These are phyloP conservation scores for Eonycteris spelaea DNA, from an alignment of 2,113 vertebrate species.

Conservation along the genomic window DNA sequence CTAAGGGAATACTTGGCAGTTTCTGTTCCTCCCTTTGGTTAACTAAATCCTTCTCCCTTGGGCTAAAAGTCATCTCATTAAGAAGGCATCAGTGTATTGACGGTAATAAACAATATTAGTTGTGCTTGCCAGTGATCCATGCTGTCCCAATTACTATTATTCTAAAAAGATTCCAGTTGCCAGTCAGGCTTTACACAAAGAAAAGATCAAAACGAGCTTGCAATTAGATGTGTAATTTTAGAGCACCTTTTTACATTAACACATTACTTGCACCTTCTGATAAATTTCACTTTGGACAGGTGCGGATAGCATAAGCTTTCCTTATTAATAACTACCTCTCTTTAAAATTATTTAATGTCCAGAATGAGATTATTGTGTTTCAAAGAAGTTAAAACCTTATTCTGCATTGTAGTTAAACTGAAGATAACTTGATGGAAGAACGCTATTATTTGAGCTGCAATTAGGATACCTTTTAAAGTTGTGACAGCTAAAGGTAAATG, in stretches of 20 bases:
- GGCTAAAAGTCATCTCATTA: not conserved
- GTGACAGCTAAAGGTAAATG: slow-evolving; percentile 77
- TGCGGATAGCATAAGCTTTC: not conserved
- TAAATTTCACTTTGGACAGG: slow-evolving; percentile 30
- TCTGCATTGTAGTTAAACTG: slow-evolving; percentile 55
- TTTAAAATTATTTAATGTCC: slow-evolving; percentile 40
- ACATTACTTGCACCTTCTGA: not conserved
- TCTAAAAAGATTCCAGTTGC: slow-evolving; percentile 31
- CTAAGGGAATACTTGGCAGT: not conserved
- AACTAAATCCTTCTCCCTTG: not conserved
- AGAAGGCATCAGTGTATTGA: not conserved
- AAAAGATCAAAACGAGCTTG: slow-evolving; percentile 49
- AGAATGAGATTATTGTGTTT: slow-evolving; percentile 28
- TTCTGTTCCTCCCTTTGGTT: not conserved
- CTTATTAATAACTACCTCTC: slow-evolving; percentile 30
- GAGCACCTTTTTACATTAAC: not conserved
- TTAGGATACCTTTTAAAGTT: slow-evolving; percentile 69
- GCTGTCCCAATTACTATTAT: not conserved
- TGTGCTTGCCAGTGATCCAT: slow-evolving; percentile 8
- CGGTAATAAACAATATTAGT: slow-evolving; percentile 32
- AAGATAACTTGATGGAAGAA: slow-evolving; percentile 30
- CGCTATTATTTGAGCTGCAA: slow-evolving; percentile 64
- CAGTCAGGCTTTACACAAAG: not conserved
- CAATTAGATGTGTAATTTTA: slow-evolving; percentile 40
- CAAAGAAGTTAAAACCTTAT: slow-evolving; percentile 56